Evolutionary conservation across 2,797 vertebrate species (phyloP), one percentile per base, ranked within the genome.

Genomic region (Cynopterus sphinx): DNA sequence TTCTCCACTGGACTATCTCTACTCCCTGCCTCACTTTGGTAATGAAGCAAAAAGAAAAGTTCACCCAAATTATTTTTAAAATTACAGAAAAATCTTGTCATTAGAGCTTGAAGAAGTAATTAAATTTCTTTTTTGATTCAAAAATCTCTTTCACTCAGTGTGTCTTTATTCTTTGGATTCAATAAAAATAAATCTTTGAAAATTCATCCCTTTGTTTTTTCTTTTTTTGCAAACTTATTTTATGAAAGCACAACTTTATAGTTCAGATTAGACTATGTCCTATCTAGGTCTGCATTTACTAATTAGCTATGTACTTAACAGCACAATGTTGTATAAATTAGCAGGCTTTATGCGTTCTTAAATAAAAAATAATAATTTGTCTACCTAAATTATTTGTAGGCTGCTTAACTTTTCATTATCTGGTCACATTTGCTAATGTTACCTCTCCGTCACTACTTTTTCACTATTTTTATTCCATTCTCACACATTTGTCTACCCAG

Each of bases 51-150:
- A 92, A 90, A 63, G 43, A 51, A 96, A 89, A 49, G 41, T 86
- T 95, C 85, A 77, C 65, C 41, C 75, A 83, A 65, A 73, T 93
- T 55, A 88, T 70, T 94, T 95, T 92, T 68, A 5, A 96, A 96
- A 97, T 90, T 95, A 95, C 9, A 28, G 89, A 96, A 97, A 97
- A 96, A 75, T 73, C 84, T 74, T 63, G 46, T 84, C 91, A 96
- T 97, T 97, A 95, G 74, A 81, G 65, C 82, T 95, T 65, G 65
- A 93, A 95, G 49, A 96, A 95, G 83, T 94, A 92, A 95, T 92
- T 96, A 94, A 87, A 87, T 91, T 96, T 96, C 61, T 89, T 85
- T 96, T 89, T 84, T 95, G 71, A 97, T 95, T 81, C 90, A 92
- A 88, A 41, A 93, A 88, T 90, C 85, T 41, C 53, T 93, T 96